A percentile compares a stretch with the other conserved stretches of the same genome.
Conservation (phyloP, 1,140 invertebrate genomes). For the Delia radicum region DNA sequence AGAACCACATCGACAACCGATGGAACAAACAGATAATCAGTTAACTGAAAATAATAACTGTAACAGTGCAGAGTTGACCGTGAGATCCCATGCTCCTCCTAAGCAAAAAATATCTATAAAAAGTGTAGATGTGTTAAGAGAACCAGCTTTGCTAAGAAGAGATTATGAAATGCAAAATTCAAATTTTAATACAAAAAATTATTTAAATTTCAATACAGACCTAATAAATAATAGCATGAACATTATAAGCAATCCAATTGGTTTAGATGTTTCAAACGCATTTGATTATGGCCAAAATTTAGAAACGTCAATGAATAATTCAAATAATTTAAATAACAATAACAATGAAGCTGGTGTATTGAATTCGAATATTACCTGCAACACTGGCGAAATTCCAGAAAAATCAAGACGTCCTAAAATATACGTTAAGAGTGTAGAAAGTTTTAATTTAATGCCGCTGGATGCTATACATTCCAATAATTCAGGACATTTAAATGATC, state of each 20-base stretch:
- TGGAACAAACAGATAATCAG: constrained; percentile 26
- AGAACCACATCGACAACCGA: constrained; percentile 36
- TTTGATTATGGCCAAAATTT: neutral
- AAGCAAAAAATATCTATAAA: constrained; percentile 54
- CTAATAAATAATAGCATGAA: neutral
- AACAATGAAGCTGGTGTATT: neutral
- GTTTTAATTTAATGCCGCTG: constrained; percentile 35
- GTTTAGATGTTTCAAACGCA: neutral
- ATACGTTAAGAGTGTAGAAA: constrained; percentile 51
- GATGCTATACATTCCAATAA: neutral
- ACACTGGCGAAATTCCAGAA: neutral
- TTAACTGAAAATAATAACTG: neutral
- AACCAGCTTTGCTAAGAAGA: constrained; percentile 42
- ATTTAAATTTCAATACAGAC: neutral
- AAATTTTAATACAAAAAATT: neutral
- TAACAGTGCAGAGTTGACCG: neutral
- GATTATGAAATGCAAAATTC: constrained; percentile 39
- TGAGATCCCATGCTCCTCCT: neutral
- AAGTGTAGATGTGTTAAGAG: constrained; percentile 49
- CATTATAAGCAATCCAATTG: neutral
- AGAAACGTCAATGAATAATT: neutral
- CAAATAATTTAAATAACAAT: neutral
- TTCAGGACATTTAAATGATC: neutral
- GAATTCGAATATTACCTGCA: neutral
- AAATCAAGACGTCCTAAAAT: constrained; percentile 47